Base-by-base conservation (phyloP, 2,888 invertebrate species). In the Zeuzera pyrina region DNA sequence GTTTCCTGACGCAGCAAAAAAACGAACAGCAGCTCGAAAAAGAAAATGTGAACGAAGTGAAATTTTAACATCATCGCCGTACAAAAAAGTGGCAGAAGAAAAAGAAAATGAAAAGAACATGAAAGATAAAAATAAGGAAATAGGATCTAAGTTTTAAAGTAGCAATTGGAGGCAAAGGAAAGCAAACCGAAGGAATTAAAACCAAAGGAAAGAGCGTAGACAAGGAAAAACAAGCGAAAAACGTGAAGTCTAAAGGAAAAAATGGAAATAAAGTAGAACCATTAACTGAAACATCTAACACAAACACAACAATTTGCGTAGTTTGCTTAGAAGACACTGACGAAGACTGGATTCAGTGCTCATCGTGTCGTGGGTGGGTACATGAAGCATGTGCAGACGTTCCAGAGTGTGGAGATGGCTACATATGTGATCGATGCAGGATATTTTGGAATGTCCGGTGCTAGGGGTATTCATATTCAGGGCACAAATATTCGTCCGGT, bases 1-100 rank as follows among this genome's bases (percentile, higher is more conserved):
- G n/a, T 35, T 42, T 16, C 35, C 36, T 15, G 34, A 42, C 27
- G 37, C 39, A 15, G 39, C 37, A 34, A 36, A 36, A 30, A 42
- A 38, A 36, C 23, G 36, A 41, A 11, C 30, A 13, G 15, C 25
- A 35, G 21, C 35, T 16, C 26, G 35, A 28, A 31, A 32, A 34
- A 13, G 39, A 27, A 35, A 35, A 10, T n/a, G 24, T 24, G 24
- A 24, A 5, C 24, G 24, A 24, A 24, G 24, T 30, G 25, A 34
- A 30, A 30, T 35, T 22, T 15, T 31, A 23, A 31, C 25, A 11
- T 35, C 35, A 27, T 35, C 35, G 12, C 35, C 35, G 14, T 35
- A 35, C 23, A 35, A 34, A 34, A 30, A 26, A 21, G 22, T 27
- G 10, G 31, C 15, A 21, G 15, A 27, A 28, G 31, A 35, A 29